Evolutionary conservation across 2,888 invertebrate species (phyloP).

Genomic region (Zygogramma bicolorata): DNA sequence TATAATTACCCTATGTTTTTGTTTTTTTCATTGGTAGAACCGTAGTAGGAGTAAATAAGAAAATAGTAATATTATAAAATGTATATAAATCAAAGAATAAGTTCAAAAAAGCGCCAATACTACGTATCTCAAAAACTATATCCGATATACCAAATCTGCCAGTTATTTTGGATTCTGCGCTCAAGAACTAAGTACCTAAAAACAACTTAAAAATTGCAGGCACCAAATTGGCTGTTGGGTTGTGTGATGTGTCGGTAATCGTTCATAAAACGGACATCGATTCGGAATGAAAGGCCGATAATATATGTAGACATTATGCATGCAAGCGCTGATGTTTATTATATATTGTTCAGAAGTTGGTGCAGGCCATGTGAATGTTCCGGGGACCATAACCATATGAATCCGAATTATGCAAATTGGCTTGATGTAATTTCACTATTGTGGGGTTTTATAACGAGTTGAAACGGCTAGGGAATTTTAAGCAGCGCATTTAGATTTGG

Average conservation of each 20-base stretch:
- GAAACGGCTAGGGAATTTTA: background rate
- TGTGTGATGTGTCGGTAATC: background rate
- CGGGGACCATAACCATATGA: slow-evolving; percentile 18
- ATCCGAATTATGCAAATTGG: slow-evolving; percentile 24
- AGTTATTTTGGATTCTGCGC: too few relatives aligned
- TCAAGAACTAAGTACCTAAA: slow-evolving; percentile 2
- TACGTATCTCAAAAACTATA: too few relatives aligned
- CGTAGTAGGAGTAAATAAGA: too few relatives aligned
- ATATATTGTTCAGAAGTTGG: slow-evolving; percentile 31
- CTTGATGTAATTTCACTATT: slow-evolving; percentile 1
- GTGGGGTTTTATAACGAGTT: background rate
- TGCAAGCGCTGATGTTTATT: slow-evolving; percentile 3
- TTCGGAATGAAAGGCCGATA: background rate
- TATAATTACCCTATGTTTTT: too few relatives aligned
- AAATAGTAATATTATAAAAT: too few relatives aligned
- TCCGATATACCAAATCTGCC: too few relatives aligned
- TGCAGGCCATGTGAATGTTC: background rate
- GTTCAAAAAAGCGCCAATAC: too few relatives aligned
- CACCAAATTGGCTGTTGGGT: too few relatives aligned
- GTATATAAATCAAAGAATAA: too few relatives aligned
- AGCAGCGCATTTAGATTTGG: background rate
- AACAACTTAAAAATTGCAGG: too few relatives aligned
- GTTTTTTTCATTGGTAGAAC: too few relatives aligned
- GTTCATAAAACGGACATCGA: background rate
- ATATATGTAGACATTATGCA: background rate